Evolutionary conservation across 2,113 vertebrate species (phyloP), one percentile per base, ranked within the genome.

Genomic region (Piliocolobus tephrosceles): DNA sequence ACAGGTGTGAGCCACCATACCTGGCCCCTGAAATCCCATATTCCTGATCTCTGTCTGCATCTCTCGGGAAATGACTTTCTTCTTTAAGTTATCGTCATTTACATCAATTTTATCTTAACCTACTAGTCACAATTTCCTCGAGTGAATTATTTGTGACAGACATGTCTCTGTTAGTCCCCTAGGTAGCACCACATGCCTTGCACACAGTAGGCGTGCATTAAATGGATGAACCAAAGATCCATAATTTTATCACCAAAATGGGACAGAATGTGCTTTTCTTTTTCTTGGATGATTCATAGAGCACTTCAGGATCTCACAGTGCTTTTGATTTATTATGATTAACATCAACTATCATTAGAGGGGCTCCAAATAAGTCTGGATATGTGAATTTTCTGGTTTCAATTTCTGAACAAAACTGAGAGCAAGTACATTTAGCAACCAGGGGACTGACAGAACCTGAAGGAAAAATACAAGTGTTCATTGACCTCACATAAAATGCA

Each of bases 291-390:
- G 85, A 95, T 86, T 95, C 89, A 80, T 45, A 58, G 61, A 85
- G 45, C 43, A 80, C n/a, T 61, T 75, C 14, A 79, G 88, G 61
- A 76, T 94, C 82, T 93, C 75, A 95, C 3, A 4, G 61, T 55
- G 35, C 86, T 95, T 96, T 89, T 96, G 79, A 93, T 84, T 95
- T 95, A 94, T 89, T 88, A 68, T 94, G 50, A 87, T 91, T 95
- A 94, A 79, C 47, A 70, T 76, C 72, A 95, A 58, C 70, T 55
- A 76, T 93, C 61, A 83, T 94, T 92, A 96, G 70, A 95, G 72
- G 66, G 43, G n/a, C 85, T 91, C 68, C 35, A 76, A 88, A 89
- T 66, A 82, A 90, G 58, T 92, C 68, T 96, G 52, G 66, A 45
- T 70, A 73, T 84, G 82, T 97, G 57, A 94, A 66, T 58, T 95